phyloP scores from a whole-genome alignment of 2,888 invertebrate genomes.

The Ennomos erosarius region DNA sequence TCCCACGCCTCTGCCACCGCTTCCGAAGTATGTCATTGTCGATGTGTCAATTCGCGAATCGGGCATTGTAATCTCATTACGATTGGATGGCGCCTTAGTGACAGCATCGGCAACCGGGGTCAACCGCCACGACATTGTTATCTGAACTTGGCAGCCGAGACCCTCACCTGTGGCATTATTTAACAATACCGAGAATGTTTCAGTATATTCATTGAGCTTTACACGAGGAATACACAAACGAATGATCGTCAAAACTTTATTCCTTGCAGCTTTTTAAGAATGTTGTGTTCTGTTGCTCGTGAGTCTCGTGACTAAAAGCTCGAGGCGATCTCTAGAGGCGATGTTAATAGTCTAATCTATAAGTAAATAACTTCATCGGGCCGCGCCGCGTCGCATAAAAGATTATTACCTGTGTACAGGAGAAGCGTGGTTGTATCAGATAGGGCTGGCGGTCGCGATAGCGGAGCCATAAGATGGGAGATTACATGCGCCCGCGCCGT shows the following conservation, averaged over 20 bases:
- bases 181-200: constrained; percentile 15
- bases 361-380: constrained; percentile 64
- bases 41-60: constrained; percentile 57
- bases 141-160: constrained; percentile 60
- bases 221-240: not conserved
- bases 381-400: constrained; percentile 53
- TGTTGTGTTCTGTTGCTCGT: constrained; percentile 33
- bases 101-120: constrained; percentile 46
- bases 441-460: constrained; percentile 54
- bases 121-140: constrained; percentile 60
- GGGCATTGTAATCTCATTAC: constrained; percentile 65
- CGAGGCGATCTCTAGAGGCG: constrained; percentile 37
- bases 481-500: constrained; percentile 56
- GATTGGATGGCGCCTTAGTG: constrained; percentile 43
- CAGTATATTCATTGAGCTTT: not conserved
- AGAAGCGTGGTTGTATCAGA: constrained; percentile 58
- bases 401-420: constrained; percentile 57
- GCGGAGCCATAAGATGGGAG: constrained; percentile 53
- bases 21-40: constrained; percentile 67
- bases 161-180: constrained; percentile 57
- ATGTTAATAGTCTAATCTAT: constrained; percentile 50
- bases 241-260: not conserved
- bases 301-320: constrained; percentile 37
- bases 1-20: constrained; percentile 46
- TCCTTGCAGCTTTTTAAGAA: constrained; percentile 6